Conservation (phyloP, 2,113 vertebrate genomes). For the Periophthalmodon schlosseri region DNA sequence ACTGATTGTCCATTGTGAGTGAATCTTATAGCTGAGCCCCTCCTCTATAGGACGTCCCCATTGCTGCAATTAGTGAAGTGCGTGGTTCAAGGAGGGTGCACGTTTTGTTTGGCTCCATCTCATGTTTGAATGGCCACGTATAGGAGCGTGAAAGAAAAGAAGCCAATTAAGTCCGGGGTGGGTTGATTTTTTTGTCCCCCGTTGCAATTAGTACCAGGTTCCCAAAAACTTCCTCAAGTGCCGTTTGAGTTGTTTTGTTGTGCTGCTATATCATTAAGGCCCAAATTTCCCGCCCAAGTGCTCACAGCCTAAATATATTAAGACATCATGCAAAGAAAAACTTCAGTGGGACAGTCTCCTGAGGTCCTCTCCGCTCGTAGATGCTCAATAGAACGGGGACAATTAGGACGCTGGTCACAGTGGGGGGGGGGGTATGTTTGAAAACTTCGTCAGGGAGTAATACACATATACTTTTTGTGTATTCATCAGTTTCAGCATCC, state of each 20-base stretch:
- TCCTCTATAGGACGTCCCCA: conserved; percentile 44
- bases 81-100: conserved; percentile 73
- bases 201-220: conserved; percentile 72
- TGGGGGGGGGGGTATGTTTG: conserved; percentile 26
- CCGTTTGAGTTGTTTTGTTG: conserved; percentile 74
- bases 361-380: conserved; percentile 43
- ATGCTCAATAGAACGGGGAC: conserved; percentile 47
- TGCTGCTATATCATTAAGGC: conserved; percentile 74
- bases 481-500: no score
- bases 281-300: conserved; percentile 71
- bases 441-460: conserved; percentile 1
- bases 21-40: conserved; percentile 23
- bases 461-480: conserved; percentile 15
- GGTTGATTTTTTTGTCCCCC: conserved; percentile 74
- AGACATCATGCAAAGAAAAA: conserved; percentile 63
- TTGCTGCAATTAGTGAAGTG: conserved; percentile 71
- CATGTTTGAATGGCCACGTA: conserved; percentile 72
- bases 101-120: conserved; percentile 79
- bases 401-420: conserved; percentile 47
- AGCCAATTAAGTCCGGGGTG: conserved; percentile 73
- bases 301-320: conserved; percentile 60
- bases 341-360: conserved; percentile 39
- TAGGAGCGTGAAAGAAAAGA: conserved; percentile 74
- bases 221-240: conserved; percentile 71
- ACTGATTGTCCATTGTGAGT: neutral